Conservation (phyloP, 1,140 invertebrate species). For the Euborellia annulipes region DNA sequence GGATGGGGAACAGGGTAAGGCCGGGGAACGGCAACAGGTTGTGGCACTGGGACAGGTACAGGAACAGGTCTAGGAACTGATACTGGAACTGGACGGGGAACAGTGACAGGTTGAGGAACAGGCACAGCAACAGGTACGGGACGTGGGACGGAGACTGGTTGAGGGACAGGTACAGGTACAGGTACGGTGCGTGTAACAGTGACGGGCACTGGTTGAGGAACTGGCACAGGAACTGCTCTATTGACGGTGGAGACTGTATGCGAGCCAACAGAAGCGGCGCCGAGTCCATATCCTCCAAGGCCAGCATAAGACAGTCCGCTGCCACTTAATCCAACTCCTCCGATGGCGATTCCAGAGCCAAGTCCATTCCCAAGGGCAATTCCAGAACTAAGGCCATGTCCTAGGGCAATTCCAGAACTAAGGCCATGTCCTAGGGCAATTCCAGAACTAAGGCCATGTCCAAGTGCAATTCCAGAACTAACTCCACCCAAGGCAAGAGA, state of each 20-base stretch:
- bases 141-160: constrained; percentile 1
- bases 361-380: background rate
- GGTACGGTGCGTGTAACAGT: constrained; percentile 1
- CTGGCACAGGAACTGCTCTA: background rate
- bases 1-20: background rate
- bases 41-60: constrained; percentile 5
- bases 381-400: background rate
- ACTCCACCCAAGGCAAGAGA: background rate
- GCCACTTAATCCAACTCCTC: background rate
- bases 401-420: background rate
- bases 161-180: constrained; percentile 3
- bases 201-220: constrained; percentile 2
- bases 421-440: background rate
- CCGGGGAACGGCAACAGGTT: background rate
- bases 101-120: background rate
- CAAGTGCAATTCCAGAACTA: background rate
- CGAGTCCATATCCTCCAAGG: background rate
- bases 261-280: background rate
- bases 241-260: background rate
- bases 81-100: constrained; percentile 3
- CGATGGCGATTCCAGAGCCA: constrained; percentile 2
- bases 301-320: background rate
- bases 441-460: background rate
- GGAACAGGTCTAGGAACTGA: constrained; percentile 1
- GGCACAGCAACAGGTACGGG: constrained; percentile 6